Percentiles rank a stretch among this genome's conserved stretches.
Evolutionary conservation across 1,140 invertebrate species (phyloP).

Genomic region (Panulirus ornatus): DNA sequence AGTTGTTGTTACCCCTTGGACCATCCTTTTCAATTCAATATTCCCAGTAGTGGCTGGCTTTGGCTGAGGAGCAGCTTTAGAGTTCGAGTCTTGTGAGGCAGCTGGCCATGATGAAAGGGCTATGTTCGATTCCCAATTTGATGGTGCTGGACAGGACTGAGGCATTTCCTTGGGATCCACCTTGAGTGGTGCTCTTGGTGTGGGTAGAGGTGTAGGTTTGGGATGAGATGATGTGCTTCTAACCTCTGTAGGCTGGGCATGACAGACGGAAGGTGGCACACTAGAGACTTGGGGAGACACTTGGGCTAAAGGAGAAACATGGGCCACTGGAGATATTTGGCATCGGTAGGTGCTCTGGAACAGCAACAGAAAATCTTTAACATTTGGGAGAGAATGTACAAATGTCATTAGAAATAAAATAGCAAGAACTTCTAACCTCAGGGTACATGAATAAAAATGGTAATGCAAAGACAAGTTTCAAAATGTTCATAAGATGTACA

Average conservation of each 20-base stretch:
- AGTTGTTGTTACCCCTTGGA: neutral
- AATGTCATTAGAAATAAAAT: neutral
- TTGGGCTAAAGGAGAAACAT: slow-evolving; percentile 22
- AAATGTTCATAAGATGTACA: no score
- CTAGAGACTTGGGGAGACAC: neutral
- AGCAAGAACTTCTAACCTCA: neutral
- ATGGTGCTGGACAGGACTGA: neutral
- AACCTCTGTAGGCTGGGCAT: neutral
- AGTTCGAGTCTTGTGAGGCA: neutral
- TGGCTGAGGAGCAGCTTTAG: neutral
- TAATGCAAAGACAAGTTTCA: neutral
- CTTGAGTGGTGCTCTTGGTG: neutral
- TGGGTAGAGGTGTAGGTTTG: neutral
- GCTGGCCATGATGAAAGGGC: neutral
- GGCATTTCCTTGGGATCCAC: neutral
- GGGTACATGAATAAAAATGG: neutral
- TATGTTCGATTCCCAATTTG: no score
- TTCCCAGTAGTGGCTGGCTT: neutral
- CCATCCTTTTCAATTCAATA: neutral
- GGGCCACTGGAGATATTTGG: slow-evolving; percentile 16
- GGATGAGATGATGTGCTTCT: neutral
- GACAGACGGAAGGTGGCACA: neutral
- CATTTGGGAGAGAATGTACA: neutral
- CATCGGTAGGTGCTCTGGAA: neutral
- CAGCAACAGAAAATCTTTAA: neutral